Evolutionary conservation across 2,797 vertebrate species (phyloP).

Genomic region (Silurus aristotelis): DNA sequence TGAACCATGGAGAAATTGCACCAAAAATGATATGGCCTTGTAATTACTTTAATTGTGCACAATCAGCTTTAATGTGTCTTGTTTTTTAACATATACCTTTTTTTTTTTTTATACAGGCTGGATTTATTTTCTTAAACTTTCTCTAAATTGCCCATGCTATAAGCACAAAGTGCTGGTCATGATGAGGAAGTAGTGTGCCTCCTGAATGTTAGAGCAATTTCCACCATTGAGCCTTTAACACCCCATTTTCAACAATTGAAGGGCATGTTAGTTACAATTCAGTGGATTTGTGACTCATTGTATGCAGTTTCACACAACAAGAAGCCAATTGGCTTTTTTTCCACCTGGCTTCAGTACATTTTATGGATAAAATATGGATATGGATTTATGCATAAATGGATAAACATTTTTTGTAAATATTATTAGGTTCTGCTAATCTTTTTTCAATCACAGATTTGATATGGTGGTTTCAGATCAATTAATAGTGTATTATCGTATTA

Average conservation of each 20-base stretch:
- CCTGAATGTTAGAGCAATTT: slow-evolving; percentile 3
- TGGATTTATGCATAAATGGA: neutral
- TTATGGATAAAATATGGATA: neutral
- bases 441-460: neutral
- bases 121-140: slow-evolving; percentile 26
- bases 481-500: too few relatives aligned
- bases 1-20: slow-evolving; percentile 24
- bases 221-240: neutral
- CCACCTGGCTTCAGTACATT: too few relatives aligned
- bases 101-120: slow-evolving; percentile 16
- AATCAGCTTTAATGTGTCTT: slow-evolving; percentile 50
- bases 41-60: slow-evolving; percentile 54
- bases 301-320: neutral
- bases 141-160: neutral
- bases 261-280: neutral
- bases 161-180: neutral
- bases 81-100: slow-evolving; percentile 19
- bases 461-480: neutral
- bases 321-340: neutral
- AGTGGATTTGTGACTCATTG: neutral
- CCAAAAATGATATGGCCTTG: slow-evolving; percentile 20
- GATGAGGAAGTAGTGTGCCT: neutral
- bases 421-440: neutral
- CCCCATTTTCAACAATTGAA: neutral
- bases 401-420: neutral